Evolutionary conservation across 2,113 vertebrate genomes (phyloP).

Genomic region (Sylvicapra grimmia): DNA sequence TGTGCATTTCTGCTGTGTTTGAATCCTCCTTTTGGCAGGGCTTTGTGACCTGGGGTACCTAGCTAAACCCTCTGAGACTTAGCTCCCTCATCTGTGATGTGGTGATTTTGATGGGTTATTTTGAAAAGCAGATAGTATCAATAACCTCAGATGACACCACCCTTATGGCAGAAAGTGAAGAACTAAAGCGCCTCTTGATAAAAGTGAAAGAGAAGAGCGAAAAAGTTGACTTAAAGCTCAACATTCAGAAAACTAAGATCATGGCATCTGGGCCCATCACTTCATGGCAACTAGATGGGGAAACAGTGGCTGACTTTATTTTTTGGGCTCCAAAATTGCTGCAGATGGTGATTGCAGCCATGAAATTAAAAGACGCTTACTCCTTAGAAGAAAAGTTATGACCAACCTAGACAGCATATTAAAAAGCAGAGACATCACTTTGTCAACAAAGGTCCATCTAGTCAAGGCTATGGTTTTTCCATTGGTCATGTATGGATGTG

Average conservation of each 20-base stretch:
- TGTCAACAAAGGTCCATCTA: neutral
- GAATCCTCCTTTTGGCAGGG: neutral
- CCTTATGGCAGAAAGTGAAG: neutral
- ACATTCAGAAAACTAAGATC: neutral
- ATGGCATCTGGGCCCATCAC: neutral
- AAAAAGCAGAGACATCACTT: neutral
- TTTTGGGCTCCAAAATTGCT: neutral
- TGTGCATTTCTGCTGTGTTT: neutral
- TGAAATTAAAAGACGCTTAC: neutral
- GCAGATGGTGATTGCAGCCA: neutral
- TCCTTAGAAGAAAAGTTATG: neutral
- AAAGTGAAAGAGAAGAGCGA: neutral
- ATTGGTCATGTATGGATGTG: neutral
- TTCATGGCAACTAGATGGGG: neutral
- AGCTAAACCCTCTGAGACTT: neutral
- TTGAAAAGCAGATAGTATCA: neutral
- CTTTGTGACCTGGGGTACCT: neutral
- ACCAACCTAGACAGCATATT: neutral
- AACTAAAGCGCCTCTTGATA: neutral
- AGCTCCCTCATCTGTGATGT: neutral
- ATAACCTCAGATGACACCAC: neutral
- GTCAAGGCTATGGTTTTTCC: neutral
- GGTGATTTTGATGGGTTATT: neutral
- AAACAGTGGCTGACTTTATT: neutral
- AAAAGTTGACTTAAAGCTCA: neutral